These are phyloP conservation scores for Pteropus rufus DNA, from an alignment of 2,797 vertebrate genomes.

Conservation along the genomic window DNA sequence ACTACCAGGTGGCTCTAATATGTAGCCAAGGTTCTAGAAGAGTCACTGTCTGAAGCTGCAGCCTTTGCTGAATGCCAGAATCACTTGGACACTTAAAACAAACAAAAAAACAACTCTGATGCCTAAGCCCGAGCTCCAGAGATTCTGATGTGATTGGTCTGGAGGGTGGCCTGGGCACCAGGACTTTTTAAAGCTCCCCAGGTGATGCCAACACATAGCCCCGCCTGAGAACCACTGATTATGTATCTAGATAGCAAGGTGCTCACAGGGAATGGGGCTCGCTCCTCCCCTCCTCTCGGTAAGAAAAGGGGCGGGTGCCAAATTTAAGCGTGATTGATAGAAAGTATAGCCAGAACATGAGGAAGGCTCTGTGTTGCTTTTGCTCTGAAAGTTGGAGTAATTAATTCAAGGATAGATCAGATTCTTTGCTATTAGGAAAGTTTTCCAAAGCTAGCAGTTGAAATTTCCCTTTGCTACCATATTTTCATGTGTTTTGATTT, in stretches of 20 bases:
- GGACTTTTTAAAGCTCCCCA: neutral
- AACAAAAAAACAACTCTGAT: neutral
- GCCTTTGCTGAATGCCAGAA: neutral
- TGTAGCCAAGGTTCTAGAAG: neutral
- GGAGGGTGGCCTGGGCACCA: too few species aligned
- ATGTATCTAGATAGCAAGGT: neutral
- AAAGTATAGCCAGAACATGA: neutral
- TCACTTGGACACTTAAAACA: neutral
- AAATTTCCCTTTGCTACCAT: neutral
- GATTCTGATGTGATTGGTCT: neutral
- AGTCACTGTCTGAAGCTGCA: neutral
- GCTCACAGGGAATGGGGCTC: neutral
- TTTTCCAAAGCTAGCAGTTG: neutral
- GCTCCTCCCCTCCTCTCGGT: neutral
- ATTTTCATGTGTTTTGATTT: neutral
- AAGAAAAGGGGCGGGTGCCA: neutral
- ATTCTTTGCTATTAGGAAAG: neutral
- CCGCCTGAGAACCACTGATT: neutral
- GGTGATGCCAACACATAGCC: neutral
- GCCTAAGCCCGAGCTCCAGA: neutral
- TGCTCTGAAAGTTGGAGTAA: neutral
- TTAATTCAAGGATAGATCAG: neutral
- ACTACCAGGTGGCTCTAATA: neutral
- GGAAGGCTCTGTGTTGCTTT: neutral
- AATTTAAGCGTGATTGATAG: neutral